These are phyloP conservation scores for Picathartes gymnocephalus DNA, from an alignment of 2,113 vertebrate species.

Conservation along the genomic window DNA sequence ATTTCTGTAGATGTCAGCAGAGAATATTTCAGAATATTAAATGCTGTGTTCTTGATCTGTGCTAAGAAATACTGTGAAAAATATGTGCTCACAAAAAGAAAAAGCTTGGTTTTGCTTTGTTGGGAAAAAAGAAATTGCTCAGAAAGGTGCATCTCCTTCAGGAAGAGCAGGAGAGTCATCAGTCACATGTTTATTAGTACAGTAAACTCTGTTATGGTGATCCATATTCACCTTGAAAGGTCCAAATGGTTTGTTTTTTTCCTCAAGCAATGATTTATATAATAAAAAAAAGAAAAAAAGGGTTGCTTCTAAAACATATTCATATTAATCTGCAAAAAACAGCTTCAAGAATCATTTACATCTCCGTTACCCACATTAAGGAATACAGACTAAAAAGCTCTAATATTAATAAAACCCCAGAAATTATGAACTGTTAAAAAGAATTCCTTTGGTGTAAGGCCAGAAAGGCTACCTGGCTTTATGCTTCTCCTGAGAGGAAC, in stretches of 20 bases:
- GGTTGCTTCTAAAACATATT: not conserved
- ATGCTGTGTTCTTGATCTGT: not conserved
- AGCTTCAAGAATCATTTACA: not conserved
- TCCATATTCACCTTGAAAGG: not conserved
- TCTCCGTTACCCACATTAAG: not conserved
- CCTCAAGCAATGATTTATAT: not conserved
- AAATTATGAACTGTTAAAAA: not conserved
- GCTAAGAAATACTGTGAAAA: not conserved
- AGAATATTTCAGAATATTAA: not conserved
- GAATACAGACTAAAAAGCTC: not conserved
- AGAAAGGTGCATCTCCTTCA: not conserved
- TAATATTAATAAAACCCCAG: not conserved
- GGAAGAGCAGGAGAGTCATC: not conserved
- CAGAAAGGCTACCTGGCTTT: not conserved
- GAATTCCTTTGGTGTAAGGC: not conserved
- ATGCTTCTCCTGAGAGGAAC: not conserved
- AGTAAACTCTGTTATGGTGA: not conserved
- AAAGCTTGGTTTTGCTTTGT: not conserved
- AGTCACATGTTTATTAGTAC: not conserved
- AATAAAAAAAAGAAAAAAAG: not conserved
- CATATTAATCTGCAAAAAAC: not conserved
- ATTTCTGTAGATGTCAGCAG: not conserved
- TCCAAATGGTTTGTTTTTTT: not conserved
- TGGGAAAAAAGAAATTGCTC: not conserved
- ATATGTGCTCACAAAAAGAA: not conserved